Base-by-base conservation (phyloP, 2,797 vertebrate species). In the Melanotaenia maccullochi region DNA sequence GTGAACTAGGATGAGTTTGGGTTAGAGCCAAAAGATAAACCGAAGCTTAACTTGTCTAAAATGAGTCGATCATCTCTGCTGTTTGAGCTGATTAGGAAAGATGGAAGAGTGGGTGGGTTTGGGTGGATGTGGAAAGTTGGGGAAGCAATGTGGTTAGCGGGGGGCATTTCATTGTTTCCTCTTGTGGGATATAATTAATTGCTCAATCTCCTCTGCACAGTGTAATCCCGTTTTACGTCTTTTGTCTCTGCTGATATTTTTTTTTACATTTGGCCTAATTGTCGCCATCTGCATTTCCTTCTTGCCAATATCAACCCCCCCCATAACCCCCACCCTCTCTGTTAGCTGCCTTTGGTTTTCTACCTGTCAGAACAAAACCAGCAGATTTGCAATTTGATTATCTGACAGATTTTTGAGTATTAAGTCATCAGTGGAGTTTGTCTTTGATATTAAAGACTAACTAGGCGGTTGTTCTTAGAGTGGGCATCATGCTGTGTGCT, bases 111-210 rank as follows among this genome's bases (percentile, higher is more conserved):
- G 49, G 51, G 57, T 56, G n/a, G 68, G 49, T 76, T 73, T 54
- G 61, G 65, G 44, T 25, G 30, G 40, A 20, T 20, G 18, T 65
- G 59, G 38, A 9, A 55, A 28, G 51, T 55, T 42, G 69, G 78
- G 61, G 76, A 51, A 75, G 71, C 76, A 57, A 64, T 59, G 54
- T 77, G 70, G 72, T 52, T 75, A 76, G 75, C 16, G 67, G 52
- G 58, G 71, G 74, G 32, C 54, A 78, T 78, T 89, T 75, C 75
- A 86, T 83, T 87, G 82, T 87, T 82, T 84, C 87, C 82, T 81
- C 84, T 87, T 83, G 55, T 52, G 60, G 73, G 66, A 65, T 87
- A 57, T 91, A 91, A 92, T 92, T 93, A 92, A 89, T 91, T 84
- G 65, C 81, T 87, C 89, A 78, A 76, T 90, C 85, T 89, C 76